Conservation (phyloP, 2,113 vertebrate genomes). For the Acrocephalus arundinaceus region DNA sequence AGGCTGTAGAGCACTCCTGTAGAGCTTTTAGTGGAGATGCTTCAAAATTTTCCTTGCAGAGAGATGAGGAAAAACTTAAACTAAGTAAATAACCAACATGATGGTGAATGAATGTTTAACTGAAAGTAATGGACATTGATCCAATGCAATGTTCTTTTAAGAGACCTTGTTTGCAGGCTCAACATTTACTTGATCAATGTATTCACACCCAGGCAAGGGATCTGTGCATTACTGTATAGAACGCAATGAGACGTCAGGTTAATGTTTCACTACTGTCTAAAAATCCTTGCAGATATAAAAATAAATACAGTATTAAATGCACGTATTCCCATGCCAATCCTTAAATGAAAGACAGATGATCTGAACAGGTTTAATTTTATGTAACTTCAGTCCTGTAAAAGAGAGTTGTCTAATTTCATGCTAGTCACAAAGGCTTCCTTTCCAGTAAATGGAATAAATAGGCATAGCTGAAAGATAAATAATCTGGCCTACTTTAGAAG, state of each 20-base stretch:
- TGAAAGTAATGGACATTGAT: not conserved
- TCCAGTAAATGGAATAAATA: slow-evolving; percentile 51
- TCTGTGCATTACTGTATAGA: not conserved
- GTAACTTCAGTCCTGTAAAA: slow-evolving; percentile 2
- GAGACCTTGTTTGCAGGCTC: not conserved
- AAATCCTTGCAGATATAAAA: not conserved
- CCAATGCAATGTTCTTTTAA: not conserved
- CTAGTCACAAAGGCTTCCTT: slow-evolving; percentile 39
- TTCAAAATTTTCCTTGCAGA: not conserved
- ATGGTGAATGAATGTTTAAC: not conserved
- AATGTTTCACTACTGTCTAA: not conserved
- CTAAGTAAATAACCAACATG: not conserved
- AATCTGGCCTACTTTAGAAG: slow-evolving; percentile 60
- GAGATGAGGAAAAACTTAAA: not conserved
- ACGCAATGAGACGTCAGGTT: not conserved
- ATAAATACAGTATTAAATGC: not conserved
- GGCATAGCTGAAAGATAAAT: slow-evolving; percentile 57
- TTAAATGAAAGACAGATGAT: not conserved
- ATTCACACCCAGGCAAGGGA: not conserved
- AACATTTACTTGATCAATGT: not conserved
- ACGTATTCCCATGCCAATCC: not conserved
- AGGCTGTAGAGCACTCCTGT: not conserved
- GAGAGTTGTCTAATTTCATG: slow-evolving; percentile 43
- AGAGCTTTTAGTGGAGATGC: not conserved
- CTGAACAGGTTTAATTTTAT: slow-evolving; percentile 14